phyloP scores from a whole-genome alignment of 2,113 vertebrate genomes.

The Stomatorhinus ivindoensis region DNA sequence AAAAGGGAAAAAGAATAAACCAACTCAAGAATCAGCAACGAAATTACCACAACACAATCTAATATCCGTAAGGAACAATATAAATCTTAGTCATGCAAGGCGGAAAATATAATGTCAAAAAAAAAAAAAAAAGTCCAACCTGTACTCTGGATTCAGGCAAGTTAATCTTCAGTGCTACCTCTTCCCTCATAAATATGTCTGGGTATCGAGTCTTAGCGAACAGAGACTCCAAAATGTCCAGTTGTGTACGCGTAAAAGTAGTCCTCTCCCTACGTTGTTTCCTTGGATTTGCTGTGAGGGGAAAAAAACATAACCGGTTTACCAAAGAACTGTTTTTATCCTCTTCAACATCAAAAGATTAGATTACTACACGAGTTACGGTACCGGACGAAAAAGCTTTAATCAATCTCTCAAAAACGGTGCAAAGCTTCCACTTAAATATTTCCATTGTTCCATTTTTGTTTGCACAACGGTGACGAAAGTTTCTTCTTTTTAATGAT shows the following conservation, averaged over 20 bases:
- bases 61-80: neutral
- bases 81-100: neutral
- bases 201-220: slow-evolving; percentile 85
- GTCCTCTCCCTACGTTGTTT: slow-evolving; percentile 93
- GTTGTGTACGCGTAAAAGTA: slow-evolving; percentile 81
- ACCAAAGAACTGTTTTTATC: neutral
- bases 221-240: slow-evolving; percentile 78
- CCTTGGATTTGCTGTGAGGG: slow-evolving; percentile 64
- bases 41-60: neutral
- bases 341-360: neutral
- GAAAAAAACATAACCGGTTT: neutral
- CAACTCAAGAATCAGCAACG: neutral
- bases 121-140: slow-evolving; percentile 50
- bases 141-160: slow-evolving; percentile 91
- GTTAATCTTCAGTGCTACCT: slow-evolving; percentile 96
- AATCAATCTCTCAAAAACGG: neutral
- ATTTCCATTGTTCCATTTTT: neutral
- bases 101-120: neutral
- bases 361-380: neutral
- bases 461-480: neutral
- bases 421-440: neutral
- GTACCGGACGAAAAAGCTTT: neutral
- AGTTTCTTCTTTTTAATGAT: neutral
- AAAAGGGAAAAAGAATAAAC: neutral
- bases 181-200: slow-evolving; percentile 95